Conservation (phyloP, 2,113 vertebrate genomes). For the Riparia riparia region DNA sequence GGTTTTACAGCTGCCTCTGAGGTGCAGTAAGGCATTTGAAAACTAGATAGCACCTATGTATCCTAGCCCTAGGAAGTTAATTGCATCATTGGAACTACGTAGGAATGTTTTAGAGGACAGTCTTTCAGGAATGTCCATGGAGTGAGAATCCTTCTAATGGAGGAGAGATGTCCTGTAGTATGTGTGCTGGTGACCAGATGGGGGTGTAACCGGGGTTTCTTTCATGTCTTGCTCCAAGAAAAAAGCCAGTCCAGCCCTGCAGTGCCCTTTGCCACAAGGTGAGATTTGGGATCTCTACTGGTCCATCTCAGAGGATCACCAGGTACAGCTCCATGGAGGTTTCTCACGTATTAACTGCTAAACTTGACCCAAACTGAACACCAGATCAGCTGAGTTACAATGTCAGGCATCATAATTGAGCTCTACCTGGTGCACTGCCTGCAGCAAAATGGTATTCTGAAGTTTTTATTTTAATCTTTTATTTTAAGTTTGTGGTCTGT, state of each 20-base stretch:
- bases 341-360: rapidly evolving
- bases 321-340: rapidly evolving
- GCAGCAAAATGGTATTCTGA: not conserved
- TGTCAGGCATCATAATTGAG: not conserved
- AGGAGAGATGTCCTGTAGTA: not conserved
- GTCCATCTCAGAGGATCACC: not conserved
- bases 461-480: not conserved
- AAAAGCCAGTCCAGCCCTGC: not conserved
- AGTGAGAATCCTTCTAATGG: not conserved
- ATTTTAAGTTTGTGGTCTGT: not conserved
- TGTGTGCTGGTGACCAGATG: rapidly evolving
- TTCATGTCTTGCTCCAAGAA: not conserved
- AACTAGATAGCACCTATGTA: not conserved
- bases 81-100: not conserved
- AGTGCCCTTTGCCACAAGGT: not conserved
- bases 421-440: not conserved
- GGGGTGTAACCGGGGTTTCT: not conserved
- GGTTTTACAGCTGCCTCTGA: not conserved
- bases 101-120: not conserved
- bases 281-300: not conserved
- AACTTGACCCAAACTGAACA: not conserved
- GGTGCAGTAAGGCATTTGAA: not conserved
- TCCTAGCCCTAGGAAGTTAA: not conserved
- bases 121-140: not conserved
- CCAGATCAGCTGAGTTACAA: not conserved